Percentiles rank a stretch among this genome's conserved stretches.
These are phyloP conservation scores for Branchellion lobata DNA, from an alignment of 2,888 invertebrate genomes.

Conservation along the genomic window DNA sequence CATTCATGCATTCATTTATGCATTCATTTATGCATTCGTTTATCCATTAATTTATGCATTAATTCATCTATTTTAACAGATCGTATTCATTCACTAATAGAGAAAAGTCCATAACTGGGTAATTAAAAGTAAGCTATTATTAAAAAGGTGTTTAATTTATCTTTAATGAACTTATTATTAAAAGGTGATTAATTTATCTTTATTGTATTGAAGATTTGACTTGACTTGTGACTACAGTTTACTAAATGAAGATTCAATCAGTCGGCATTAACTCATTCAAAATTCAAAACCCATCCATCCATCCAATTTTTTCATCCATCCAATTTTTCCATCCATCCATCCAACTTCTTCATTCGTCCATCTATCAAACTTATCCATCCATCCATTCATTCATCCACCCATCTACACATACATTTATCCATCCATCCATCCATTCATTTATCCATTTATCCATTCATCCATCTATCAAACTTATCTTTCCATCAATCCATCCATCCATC, in stretches of 20 bases:
- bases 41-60: not conserved
- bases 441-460: not conserved
- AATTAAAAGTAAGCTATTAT: too few relatives aligned
- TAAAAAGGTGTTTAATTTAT: too few relatives aligned
- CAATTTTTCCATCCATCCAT: not conserved
- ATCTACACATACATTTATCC: not conserved
- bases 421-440: not conserved
- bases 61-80: not conserved
- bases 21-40: not conserved
- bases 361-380: not conserved
- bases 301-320: too few relatives aligned
- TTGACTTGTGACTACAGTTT: too few relatives aligned
- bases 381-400: not conserved
- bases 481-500: not conserved
- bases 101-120: too few relatives aligned
- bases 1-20: not conserved
- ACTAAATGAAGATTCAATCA: too few relatives aligned
- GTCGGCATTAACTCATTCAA: too few relatives aligned
- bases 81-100: too few relatives aligned
- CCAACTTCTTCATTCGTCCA: not conserved
- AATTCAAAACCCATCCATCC: not conserved
- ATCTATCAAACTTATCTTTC: not conserved
- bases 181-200: too few relatives aligned
- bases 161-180: too few relatives aligned
- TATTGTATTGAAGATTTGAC: too few relatives aligned